These are phyloP conservation scores for Geotrypetes seraphini DNA, from an alignment of 2,797 vertebrate species.

Conservation along the genomic window DNA sequence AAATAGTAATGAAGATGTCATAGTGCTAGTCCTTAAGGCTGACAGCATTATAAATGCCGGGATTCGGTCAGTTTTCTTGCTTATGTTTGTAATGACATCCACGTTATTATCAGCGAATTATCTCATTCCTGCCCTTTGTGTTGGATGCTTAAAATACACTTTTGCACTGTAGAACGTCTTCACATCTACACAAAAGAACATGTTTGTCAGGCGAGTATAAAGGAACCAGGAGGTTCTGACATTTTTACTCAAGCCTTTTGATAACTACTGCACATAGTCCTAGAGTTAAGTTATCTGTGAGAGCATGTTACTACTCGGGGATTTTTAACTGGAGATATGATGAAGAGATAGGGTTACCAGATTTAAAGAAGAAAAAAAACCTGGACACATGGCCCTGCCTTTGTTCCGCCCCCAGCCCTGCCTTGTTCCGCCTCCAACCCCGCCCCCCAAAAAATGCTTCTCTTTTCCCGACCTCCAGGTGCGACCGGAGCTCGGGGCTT, in stretches of 20 bases:
- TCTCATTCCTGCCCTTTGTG: too few relatives aligned
- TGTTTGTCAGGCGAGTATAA: not conserved
- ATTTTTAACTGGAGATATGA: constrained; percentile 8
- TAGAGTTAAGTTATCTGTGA: constrained; percentile 2
- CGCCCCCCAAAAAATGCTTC: too few relatives aligned
- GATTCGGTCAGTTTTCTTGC: too few relatives aligned
- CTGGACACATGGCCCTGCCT: too few relatives aligned
- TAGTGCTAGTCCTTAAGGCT: not conserved
- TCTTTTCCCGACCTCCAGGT: too few relatives aligned
- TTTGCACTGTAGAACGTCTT: constrained; percentile 24
- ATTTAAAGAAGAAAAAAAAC: too few relatives aligned
- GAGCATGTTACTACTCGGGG: not conserved
- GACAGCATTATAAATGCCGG: not conserved
- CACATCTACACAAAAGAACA: constrained; percentile 15
- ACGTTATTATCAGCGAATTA: too few relatives aligned
- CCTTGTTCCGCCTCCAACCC: too few relatives aligned
- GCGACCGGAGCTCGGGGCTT: too few relatives aligned
- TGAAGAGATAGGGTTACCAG: too few relatives aligned
- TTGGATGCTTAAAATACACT: constrained; percentile 7
- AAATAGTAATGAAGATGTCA: constrained; percentile 1
- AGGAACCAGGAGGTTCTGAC: constrained; percentile 1
- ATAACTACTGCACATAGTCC: not conserved
- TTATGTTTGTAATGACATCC: too few relatives aligned
- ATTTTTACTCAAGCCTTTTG: not conserved
- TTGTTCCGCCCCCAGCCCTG: too few relatives aligned